Percentiles rank a stretch among this genome's conserved stretches.
phyloP scores from a whole-genome alignment of 2,888 invertebrate species.

The Cordilura impudica region DNA sequence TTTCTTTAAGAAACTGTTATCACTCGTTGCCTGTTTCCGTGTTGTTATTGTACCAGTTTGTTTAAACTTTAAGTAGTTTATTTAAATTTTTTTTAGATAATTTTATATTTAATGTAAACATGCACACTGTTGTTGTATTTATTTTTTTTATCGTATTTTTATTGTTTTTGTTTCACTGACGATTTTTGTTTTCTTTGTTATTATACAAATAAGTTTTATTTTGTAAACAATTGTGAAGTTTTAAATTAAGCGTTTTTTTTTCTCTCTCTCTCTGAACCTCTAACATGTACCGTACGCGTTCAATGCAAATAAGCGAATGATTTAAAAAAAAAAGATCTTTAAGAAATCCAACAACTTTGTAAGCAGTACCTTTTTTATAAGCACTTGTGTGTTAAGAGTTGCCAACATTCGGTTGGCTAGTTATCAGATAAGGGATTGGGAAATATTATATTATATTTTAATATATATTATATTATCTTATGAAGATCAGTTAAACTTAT shows the following conservation, averaged over 20 bases:
- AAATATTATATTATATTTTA: too few species aligned
- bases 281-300: constrained; percentile 69
- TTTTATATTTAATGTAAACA: neutral
- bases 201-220: constrained; percentile 10
- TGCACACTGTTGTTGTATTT: neutral
- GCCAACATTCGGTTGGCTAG: constrained; percentile 9
- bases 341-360: constrained; percentile 55
- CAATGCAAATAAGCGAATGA: constrained; percentile 71
- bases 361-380: constrained; percentile 32
- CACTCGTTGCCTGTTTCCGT: neutral
- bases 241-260: constrained; percentile 2
- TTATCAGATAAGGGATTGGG: too few species aligned
- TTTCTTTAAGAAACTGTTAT: neutral
- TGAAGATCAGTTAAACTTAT: too few species aligned
- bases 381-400: constrained; percentile 37
- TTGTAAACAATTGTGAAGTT: constrained; percentile 29
- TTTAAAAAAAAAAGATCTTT: constrained; percentile 57
- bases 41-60: neutral
- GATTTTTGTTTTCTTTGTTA: neutral
- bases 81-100: neutral
- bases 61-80: neutral
- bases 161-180: constrained; percentile 11
- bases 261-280: constrained; percentile 23
- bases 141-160: neutral
- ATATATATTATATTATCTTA: too few species aligned